Evolutionary conservation across 2,113 vertebrate genomes (phyloP), one percentile per base, ranked within the genome.

Genomic region (Centropus bengalensis): DNA sequence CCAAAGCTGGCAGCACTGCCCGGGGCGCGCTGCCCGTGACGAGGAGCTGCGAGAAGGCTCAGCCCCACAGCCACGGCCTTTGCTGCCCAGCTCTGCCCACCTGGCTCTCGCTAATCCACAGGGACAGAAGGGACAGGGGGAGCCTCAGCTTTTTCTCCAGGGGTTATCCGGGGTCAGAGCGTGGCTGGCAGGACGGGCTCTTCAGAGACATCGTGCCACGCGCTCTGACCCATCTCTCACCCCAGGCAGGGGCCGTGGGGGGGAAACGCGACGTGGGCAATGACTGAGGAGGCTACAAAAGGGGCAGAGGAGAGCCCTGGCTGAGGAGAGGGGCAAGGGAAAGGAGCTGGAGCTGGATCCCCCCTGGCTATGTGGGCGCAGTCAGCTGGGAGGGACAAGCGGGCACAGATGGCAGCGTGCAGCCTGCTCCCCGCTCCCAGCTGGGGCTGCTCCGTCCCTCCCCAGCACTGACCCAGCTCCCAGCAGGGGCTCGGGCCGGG

Each of bases 401-500:
- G 36, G 63, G 26, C 45, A 45, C 19, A 1, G 0, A 7, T 40
- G 66, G 45, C 55, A n/a, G 60, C 0, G 1, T 6, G 28, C 4
- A 15, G 12, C 24, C 23, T 1, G 0, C 68, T 8, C 22, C 68
- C 73, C 0, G 0, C 54, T 49, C 22, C 38, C 6, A 1, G 22
- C 44, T 1, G 1, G 26, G n/a, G 42, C 68, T 4, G 14, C 64
- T 78, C 66, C 73, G 63, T 4, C 24, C 49, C 16, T 5, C 12
- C 7, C 15, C 1, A 2, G 44, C 82, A 22, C 80, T 5, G 8
- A 0, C 4, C 51, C 0, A 0, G 68, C 17, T 15, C 32, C 59
- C 3, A 2, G 86, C 12, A 10, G 49, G 38, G 2, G 5, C 71
- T 24, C 0, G 2, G 54, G 63, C 74, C 0, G 0, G 3, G 32